Evolutionary conservation across 35 echinoderm and acorn worm species (phyloP).

Genomic region (Holothuria glaberrima): DNA sequence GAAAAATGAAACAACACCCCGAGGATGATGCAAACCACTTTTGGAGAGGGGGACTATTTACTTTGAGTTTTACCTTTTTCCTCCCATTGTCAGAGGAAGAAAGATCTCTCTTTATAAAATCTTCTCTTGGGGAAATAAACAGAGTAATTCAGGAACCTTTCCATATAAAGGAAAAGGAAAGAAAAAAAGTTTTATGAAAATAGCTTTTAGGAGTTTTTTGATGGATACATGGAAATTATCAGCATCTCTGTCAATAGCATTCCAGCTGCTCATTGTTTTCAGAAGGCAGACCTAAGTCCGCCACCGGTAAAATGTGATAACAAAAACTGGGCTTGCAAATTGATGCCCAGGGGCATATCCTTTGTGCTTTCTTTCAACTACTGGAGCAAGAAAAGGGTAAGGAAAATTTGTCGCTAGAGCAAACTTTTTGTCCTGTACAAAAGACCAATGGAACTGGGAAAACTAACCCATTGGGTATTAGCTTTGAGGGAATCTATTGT

Average conservation of each 20-base stretch:
- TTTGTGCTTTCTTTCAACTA: not conserved
- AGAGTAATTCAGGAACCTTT: too few species aligned
- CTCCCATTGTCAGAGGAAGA: too few species aligned
- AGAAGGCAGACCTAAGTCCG: conserved; percentile 4
- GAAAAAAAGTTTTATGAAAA: conserved; percentile 18
- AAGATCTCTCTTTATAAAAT: too few species aligned
- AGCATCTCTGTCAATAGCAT: conserved; percentile 32
- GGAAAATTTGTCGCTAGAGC: conserved; percentile 32
- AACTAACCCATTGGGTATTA: conserved; percentile 8
- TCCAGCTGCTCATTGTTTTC: conserved; percentile 43
- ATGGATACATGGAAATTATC: not conserved
- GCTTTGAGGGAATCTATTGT: conserved; percentile 10
- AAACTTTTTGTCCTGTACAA: conserved; percentile 1
- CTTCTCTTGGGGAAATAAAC: too few species aligned
- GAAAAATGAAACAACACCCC: too few species aligned
- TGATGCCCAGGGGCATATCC: conserved; percentile 31
- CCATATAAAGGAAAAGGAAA: not conserved
- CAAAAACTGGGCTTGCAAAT: not conserved
- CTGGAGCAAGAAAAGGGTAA: not conserved
- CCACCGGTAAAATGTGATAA: not conserved
- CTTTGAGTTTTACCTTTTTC: too few species aligned
- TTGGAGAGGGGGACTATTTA: too few species aligned
- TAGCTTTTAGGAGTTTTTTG: conserved; percentile 1
- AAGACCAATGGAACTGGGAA: not conserved
- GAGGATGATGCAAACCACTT: too few species aligned